Conservation (phyloP, 2,888 invertebrate species). For the Miltochrista miniata region DNA sequence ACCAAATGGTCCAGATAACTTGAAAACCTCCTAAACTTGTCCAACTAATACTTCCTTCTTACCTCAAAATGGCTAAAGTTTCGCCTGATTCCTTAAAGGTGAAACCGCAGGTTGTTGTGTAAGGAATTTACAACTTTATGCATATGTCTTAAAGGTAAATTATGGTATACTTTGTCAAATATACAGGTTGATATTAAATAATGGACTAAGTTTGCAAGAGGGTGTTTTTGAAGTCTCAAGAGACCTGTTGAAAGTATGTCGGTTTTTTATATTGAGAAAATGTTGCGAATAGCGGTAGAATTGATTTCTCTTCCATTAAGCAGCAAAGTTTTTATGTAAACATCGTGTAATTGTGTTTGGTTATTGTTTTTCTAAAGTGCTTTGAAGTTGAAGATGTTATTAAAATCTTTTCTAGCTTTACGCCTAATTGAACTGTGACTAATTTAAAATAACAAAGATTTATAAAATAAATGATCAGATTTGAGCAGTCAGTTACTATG, state of each 20-base stretch:
- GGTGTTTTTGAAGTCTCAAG: slow-evolving; percentile 55
- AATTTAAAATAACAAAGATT: no score
- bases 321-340: neutral
- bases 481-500: no score
- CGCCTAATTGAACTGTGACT: no score
- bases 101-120: slow-evolving; percentile 34
- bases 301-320: slow-evolving; percentile 6
- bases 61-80: slow-evolving; percentile 76
- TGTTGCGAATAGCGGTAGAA: slow-evolving; percentile 6
- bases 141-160: slow-evolving; percentile 32
- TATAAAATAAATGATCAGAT: no score
- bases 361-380: neutral
- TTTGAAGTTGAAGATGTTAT: neutral
- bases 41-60: slow-evolving; percentile 76
- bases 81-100: slow-evolving; percentile 40
- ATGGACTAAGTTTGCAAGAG: slow-evolving; percentile 57
- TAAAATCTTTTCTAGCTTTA: no score
- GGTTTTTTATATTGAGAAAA: slow-evolving; percentile 44
- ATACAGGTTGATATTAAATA: slow-evolving; percentile 59
- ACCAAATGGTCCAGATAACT: slow-evolving; percentile 59
- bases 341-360: neutral
- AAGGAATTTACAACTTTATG: slow-evolving; percentile 48
- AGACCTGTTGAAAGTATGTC: slow-evolving; percentile 59
- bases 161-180: slow-evolving; percentile 24
- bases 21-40: slow-evolving; percentile 72